These are phyloP conservation scores for Drosophila villosipedis DNA, from an alignment of 2,888 invertebrate species.

Conservation along the genomic window DNA sequence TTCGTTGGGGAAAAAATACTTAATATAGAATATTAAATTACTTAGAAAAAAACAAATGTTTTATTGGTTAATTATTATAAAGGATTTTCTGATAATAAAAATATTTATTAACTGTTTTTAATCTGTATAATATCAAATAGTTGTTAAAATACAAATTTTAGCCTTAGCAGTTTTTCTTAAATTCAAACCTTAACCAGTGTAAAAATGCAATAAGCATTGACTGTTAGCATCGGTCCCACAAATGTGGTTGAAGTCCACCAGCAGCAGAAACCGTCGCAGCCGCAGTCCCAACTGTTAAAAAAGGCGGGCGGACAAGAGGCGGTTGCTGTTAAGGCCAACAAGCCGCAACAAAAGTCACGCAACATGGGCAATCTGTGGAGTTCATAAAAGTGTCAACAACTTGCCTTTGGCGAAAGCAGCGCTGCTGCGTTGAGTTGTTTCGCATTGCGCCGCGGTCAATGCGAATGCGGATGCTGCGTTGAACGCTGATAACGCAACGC, in stretches of 20 bases:
- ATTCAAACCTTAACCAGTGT: background rate
- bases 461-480: constrained; percentile 54
- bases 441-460: constrained; percentile 15
- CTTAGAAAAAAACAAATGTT: background rate
- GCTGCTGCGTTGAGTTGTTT: background rate
- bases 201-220: background rate
- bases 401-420: constrained; percentile 53
- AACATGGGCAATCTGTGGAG: constrained; percentile 79
- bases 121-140: background rate
- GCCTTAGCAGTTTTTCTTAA: background rate
- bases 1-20: background rate
- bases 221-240: background rate
- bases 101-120: background rate
- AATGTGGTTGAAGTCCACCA: background rate
- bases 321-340: constrained; percentile 55
- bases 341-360: constrained; percentile 76
- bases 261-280: background rate
- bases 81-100: background rate
- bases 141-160: background rate
- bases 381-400: constrained; percentile 84
- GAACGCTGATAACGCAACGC: constrained; percentile 72
- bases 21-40: background rate
- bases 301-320: constrained; percentile 13
- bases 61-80: background rate
- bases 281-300: constrained; percentile 3